A percentile compares a stretch with the other conserved stretches of the same genome.
phyloP scores from a whole-genome alignment of 2,113 vertebrate genomes.

The Opisthocomus hoazin region DNA sequence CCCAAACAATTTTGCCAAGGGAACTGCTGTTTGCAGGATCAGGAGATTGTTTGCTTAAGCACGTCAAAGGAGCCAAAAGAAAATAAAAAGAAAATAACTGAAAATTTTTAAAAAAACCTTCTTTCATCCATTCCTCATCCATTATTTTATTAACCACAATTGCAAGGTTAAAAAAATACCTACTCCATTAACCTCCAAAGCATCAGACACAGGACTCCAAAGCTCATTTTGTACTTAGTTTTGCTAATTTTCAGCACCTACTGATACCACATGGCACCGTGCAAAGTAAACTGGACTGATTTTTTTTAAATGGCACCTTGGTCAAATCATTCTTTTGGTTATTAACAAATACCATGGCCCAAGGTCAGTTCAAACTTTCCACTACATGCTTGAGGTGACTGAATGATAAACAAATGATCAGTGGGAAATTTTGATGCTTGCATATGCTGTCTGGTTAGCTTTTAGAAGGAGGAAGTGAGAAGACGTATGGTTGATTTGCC shows the following conservation, averaged over 20 bases:
- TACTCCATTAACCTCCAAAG: background rate
- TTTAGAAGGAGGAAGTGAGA: conserved; percentile 19
- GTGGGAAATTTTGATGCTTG: conserved; percentile 15
- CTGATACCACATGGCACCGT: background rate
- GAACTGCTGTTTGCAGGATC: conserved; percentile 3
- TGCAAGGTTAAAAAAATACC: conserved; percentile 26
- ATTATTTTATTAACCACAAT: conserved; percentile 35
- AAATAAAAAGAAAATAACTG: background rate
- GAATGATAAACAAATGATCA: background rate
- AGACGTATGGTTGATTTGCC: background rate
- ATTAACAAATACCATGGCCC: background rate
- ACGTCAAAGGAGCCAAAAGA: background rate
- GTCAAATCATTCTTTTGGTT: background rate
- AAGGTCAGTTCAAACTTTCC: conserved; percentile 8
- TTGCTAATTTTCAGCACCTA: background rate
- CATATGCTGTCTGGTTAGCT: background rate
- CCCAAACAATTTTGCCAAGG: background rate
- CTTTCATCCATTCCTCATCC: background rate
- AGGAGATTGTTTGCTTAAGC: conserved; percentile 21
- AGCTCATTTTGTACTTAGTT: background rate
- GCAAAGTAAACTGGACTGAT: background rate
- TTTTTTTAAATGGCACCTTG: background rate
- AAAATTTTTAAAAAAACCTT: background rate
- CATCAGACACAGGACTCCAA: background rate
- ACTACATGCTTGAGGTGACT: background rate